A percentile compares a stretch with the other conserved stretches of the same genome.
These are phyloP conservation scores for Myotis brandtii DNA, from an alignment of 2,113 vertebrate genomes.

Conservation along the genomic window DNA sequence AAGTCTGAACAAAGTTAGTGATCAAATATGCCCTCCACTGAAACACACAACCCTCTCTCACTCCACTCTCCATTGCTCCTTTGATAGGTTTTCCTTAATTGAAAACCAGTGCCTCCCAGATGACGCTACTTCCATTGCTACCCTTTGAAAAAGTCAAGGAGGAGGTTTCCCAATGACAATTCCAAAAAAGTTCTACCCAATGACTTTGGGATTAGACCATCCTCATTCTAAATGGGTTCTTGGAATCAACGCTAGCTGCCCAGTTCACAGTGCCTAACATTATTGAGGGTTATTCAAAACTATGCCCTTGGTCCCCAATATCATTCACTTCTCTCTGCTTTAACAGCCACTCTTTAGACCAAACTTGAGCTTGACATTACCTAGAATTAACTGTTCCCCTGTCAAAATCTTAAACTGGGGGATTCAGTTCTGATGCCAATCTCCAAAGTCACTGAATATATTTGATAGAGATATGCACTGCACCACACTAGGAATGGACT, in stretches of 20 bases:
- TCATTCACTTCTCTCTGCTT: neutral
- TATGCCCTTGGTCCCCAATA: neutral
- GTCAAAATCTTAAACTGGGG: neutral
- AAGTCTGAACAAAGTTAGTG: conserved; percentile 22
- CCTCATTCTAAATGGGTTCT: neutral
- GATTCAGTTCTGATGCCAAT: neutral
- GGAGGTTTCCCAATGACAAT: neutral
- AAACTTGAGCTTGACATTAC: neutral
- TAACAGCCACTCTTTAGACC: neutral
- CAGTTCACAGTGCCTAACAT: neutral
- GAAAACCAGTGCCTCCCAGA: conserved; percentile 6
- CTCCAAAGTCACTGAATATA: neutral
- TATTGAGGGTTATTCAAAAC: neutral
- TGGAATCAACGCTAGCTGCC: neutral
- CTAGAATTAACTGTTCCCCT: neutral
- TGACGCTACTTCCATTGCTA: neutral
- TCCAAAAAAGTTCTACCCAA: neutral
- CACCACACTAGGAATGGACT: neutral
- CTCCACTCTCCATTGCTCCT: neutral
- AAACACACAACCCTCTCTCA: neutral
- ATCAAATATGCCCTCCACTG: neutral
- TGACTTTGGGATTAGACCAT: neutral
- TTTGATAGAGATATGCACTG: neutral
- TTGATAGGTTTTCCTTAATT: conserved; percentile 5
- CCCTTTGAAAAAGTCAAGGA: neutral